Conservation (phyloP, 2,113 vertebrate species). For the Melanerpes aurifrons region DNA sequence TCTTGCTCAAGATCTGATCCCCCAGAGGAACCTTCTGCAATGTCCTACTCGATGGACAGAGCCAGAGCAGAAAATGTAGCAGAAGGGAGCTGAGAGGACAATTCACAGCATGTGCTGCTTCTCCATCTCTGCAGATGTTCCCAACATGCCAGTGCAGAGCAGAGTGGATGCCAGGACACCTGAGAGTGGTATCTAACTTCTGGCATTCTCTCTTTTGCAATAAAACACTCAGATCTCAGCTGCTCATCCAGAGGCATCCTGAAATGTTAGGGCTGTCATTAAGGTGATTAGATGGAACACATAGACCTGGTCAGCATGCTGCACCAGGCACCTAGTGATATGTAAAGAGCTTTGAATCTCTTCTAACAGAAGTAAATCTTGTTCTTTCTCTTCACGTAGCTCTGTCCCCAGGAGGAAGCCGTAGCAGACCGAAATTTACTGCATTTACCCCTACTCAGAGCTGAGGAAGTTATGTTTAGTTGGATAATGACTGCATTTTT, state of each 20-base stretch:
- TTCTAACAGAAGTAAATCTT: conserved; percentile 9
- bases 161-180: background rate
- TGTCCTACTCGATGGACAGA: fast-evolving
- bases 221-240: background rate
- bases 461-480: background rate
- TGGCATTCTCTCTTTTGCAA: background rate
- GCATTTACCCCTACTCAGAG: background rate
- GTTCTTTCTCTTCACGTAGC: background rate
- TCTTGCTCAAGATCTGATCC: background rate
- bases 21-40: background rate
- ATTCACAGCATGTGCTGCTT: background rate
- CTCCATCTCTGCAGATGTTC: background rate
- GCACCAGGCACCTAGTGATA: background rate
- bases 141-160: background rate
- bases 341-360: background rate
- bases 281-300: background rate
- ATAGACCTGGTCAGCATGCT: background rate
- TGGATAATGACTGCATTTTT: conserved; percentile 35
- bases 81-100: fast-evolving
- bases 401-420: background rate
- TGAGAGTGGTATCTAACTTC: background rate
- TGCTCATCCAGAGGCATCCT: background rate
- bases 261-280: conserved; percentile 35
- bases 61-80: background rate
- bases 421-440: conserved; percentile 18